Evolutionary conservation across 2,797 vertebrate species (phyloP).

Genomic region (Calcarius lapponicus): DNA sequence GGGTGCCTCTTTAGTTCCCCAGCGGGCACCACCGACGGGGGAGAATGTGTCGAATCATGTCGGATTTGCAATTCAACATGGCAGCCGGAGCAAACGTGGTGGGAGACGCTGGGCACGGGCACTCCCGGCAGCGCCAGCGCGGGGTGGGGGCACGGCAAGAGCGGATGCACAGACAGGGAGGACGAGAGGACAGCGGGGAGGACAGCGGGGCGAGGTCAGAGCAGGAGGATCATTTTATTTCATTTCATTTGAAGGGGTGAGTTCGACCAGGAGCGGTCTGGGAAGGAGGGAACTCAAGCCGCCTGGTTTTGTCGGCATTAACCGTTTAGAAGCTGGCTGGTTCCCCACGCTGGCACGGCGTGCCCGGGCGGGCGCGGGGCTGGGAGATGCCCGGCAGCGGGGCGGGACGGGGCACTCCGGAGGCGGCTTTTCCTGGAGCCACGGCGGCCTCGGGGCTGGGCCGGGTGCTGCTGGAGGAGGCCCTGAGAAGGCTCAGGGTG

Average conservation of each 20-base stretch:
- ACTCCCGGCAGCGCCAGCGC: background rate
- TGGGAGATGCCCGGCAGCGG: background rate
- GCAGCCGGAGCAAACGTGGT: slow-evolving; percentile 53
- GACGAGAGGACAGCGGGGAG: background rate
- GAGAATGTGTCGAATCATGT: slow-evolving; percentile 64
- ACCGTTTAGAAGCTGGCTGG: slow-evolving; percentile 55
- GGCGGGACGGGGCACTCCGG: background rate
- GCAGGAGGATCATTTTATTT: background rate
- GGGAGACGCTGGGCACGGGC: background rate
- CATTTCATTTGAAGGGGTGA: background rate
- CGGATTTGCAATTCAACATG: slow-evolving; percentile 72
- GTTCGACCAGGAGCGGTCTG: background rate
- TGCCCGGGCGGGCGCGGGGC: background rate
- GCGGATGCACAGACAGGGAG: background rate
- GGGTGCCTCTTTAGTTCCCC: background rate
- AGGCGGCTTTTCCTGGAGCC: background rate
- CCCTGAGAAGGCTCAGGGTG: background rate
- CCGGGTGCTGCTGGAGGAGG: background rate
- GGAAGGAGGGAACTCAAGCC: slow-evolving; percentile 27
- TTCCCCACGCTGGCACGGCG: background rate
- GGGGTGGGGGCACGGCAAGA: background rate
- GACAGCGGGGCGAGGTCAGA: background rate
- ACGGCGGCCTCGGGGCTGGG: background rate
- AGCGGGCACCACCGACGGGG: background rate
- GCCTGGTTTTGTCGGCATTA: slow-evolving; percentile 41